Conservation (phyloP, 2,888 invertebrate genomes). For the Drosophila rubida region DNA sequence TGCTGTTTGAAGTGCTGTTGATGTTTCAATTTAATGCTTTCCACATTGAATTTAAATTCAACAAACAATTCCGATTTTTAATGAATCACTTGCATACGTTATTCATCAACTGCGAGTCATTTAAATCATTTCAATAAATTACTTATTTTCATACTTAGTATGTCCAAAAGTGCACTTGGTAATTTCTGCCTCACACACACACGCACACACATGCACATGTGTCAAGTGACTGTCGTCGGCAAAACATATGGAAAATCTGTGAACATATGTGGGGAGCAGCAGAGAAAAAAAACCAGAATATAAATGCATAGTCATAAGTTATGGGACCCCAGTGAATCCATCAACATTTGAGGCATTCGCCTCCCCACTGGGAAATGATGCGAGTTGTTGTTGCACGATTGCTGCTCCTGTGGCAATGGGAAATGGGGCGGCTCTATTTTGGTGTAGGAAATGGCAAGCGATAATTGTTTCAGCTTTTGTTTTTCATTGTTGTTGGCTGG, state of each 20-base stretch:
- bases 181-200: constrained; percentile 9
- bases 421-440: constrained; percentile 12
- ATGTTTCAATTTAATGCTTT: background rate
- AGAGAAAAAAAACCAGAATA: background rate
- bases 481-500: constrained; percentile 37
- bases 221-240: constrained; percentile 26
- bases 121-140: constrained; percentile 21
- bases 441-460: constrained; percentile 51
- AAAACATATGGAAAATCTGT: constrained; percentile 69
- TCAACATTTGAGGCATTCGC: constrained; percentile 36
- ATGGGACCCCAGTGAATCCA: constrained; percentile 40
- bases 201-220: constrained; percentile 11
- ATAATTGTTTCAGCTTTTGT: constrained; percentile 47
- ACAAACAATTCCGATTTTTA: background rate
- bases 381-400: background rate
- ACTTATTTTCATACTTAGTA: constrained; percentile 24
- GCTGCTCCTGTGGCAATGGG: constrained; percentile 25
- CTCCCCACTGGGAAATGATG: constrained; percentile 22
- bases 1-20: background rate
- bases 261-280: constrained; percentile 50
- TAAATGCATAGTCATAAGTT: constrained; percentile 22
- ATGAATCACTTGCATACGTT: background rate
- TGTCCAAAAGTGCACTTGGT: constrained; percentile 48
- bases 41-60: background rate
- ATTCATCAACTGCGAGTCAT: background rate